Percentiles rank a stretch among this genome's conserved stretches.
These are phyloP conservation scores for Synaphobranchus kaupii DNA, from an alignment of 2,797 vertebrate species.

Conservation along the genomic window DNA sequence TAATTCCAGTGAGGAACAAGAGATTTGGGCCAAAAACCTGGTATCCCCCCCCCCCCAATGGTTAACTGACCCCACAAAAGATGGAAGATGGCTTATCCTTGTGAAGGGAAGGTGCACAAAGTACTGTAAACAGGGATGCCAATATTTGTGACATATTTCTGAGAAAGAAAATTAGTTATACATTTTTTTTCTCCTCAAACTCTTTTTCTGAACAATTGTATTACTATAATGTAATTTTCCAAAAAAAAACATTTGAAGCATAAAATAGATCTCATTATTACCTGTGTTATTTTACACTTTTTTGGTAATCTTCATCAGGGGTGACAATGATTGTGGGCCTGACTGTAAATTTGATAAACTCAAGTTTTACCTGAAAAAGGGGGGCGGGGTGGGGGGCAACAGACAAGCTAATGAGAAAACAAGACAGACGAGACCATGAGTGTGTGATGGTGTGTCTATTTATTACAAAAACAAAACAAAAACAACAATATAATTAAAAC, in stretches of 20 bases:
- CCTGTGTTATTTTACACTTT: background rate
- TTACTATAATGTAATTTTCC: too few relatives aligned
- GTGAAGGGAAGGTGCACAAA: too few relatives aligned
- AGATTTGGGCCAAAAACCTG: too few relatives aligned
- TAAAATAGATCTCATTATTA: background rate
- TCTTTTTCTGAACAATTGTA: too few relatives aligned
- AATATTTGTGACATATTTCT: too few relatives aligned
- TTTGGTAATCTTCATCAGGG: background rate
- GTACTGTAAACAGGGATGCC: too few relatives aligned
- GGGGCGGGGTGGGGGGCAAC: background rate
- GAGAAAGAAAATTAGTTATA: too few relatives aligned
- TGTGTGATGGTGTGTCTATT: conserved; percentile 15
- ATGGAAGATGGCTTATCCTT: too few relatives aligned
- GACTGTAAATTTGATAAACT: background rate
- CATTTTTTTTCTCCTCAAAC: too few relatives aligned
- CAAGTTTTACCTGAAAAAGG: background rate
- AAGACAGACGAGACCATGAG: conserved; percentile 19
- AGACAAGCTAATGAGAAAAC: conserved; percentile 17
- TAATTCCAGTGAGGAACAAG: too few relatives aligned
- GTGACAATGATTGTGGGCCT: background rate
- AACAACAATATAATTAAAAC: conserved; percentile 20
- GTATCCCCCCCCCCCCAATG: too few relatives aligned
- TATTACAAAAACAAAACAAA: conserved; percentile 17
- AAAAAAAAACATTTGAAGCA: background rate
- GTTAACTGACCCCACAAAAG: too few relatives aligned